A percentile compares a stretch with the other conserved stretches of the same genome.
phyloP scores from a whole-genome alignment of 2,113 vertebrate genomes.

The Tricholaema leucomelas region DNA sequence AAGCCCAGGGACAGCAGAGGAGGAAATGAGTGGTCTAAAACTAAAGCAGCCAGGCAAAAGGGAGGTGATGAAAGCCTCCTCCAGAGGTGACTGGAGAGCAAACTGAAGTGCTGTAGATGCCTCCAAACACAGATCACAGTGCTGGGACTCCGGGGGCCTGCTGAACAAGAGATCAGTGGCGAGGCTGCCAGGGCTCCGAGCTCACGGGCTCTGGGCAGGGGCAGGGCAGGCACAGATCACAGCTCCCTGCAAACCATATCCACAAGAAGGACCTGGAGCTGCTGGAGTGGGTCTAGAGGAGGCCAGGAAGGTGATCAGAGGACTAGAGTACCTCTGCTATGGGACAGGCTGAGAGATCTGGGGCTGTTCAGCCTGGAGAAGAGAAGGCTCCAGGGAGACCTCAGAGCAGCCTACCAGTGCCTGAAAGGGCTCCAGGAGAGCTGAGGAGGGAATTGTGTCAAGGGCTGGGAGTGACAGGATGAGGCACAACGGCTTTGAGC shows the following conservation, averaged over 20 bases:
- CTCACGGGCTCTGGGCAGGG: neutral
- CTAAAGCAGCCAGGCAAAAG: slow-evolving; percentile 11
- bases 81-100: slow-evolving; percentile 18
- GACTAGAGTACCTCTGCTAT: no score
- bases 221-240: neutral
- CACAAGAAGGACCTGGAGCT: no score
- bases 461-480: no score
- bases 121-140: slow-evolving; percentile 28
- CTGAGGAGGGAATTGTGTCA: no score
- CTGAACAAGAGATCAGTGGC: neutral
- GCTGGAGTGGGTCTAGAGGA: no score
- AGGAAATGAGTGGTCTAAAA: slow-evolving; percentile 48
- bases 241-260: neutral
- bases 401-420: no score
- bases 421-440: no score
- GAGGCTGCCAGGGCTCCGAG: neutral
- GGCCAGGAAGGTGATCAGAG: no score
- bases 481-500: no score
- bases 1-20: neutral
- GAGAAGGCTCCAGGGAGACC: no score
- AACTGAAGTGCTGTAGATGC: neutral
- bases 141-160: neutral
- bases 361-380: no score
- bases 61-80: neutral
- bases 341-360: no score